Conservation (phyloP, 2,113 vertebrate species). For the Platichthys flesus region DNA sequence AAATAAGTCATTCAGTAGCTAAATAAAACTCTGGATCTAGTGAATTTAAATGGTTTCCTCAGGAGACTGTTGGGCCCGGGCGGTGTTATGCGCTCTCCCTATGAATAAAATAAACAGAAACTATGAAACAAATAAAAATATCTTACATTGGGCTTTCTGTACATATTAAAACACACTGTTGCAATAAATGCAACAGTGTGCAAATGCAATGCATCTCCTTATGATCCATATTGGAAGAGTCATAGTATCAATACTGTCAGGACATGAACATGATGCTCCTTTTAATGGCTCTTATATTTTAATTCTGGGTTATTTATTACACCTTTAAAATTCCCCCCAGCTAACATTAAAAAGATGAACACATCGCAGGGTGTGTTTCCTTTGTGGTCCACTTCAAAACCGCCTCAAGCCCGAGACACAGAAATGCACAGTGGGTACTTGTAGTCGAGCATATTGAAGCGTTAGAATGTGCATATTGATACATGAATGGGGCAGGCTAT, state of each 20-base stretch:
- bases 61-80: too few species aligned
- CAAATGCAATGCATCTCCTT: too few species aligned
- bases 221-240: neutral
- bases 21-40: too few species aligned
- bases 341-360: neutral
- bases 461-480: neutral
- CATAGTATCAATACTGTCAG: neutral
- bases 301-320: neutral
- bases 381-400: conserved; percentile 5
- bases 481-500: neutral
- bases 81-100: too few species aligned
- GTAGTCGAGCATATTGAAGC: neutral
- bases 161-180: too few species aligned
- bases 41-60: too few species aligned
- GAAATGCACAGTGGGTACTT: conserved; percentile 3
- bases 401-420: neutral
- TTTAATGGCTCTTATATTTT: neutral
- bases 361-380: neutral
- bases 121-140: too few species aligned
- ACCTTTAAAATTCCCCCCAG: neutral
- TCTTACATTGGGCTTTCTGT: too few species aligned
- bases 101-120: too few species aligned
- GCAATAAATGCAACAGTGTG: neutral
- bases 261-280: neutral
- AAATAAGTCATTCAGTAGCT: too few species aligned